A percentile compares a stretch with the other conserved stretches of the same genome.
phyloP scores from a whole-genome alignment of 2,797 vertebrate genomes.

The Knipowitschia caucasica region DNA sequence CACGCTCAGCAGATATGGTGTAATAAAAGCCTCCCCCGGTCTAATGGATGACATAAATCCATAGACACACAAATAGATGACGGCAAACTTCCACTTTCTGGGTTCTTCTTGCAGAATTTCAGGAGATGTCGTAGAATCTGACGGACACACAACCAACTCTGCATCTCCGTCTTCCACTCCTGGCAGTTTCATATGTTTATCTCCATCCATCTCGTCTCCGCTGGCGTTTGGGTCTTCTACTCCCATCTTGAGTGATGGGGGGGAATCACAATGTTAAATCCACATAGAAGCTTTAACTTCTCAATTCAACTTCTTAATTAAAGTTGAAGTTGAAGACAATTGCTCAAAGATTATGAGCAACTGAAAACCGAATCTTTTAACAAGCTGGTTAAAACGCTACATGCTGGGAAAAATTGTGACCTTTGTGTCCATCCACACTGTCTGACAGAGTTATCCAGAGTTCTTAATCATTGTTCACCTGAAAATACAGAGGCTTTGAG shows the following conservation, averaged over 20 bases:
- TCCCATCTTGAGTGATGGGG: constrained; percentile 37
- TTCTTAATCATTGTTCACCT: constrained; percentile 54
- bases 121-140: not conserved
- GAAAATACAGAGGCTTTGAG: constrained; percentile 47
- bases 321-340: not conserved
- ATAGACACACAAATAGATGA: constrained; percentile 87
- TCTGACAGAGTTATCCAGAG: constrained; percentile 33
- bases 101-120: constrained; percentile 16
- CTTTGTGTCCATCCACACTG: constrained; percentile 56
- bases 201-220: constrained; percentile 14
- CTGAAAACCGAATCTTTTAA: constrained; percentile 7
- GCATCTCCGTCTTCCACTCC: constrained; percentile 1
- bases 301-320: not conserved
- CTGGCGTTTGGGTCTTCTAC: constrained; percentile 5
- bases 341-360: not conserved
- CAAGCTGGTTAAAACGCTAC: constrained; percentile 46
- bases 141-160: constrained; percentile 14
- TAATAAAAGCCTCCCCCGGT: constrained; percentile 94
- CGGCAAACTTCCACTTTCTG: constrained; percentile 76
- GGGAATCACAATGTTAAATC: constrained; percentile 20
- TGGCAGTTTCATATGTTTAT: constrained; percentile 25
- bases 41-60: constrained; percentile 90
- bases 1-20: constrained; percentile 79
- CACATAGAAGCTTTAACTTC: constrained; percentile 17
- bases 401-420: constrained; percentile 51